Evolutionary conservation across 2,888 invertebrate species (phyloP).

Genomic region (Tetramorium bicarinatum): DNA sequence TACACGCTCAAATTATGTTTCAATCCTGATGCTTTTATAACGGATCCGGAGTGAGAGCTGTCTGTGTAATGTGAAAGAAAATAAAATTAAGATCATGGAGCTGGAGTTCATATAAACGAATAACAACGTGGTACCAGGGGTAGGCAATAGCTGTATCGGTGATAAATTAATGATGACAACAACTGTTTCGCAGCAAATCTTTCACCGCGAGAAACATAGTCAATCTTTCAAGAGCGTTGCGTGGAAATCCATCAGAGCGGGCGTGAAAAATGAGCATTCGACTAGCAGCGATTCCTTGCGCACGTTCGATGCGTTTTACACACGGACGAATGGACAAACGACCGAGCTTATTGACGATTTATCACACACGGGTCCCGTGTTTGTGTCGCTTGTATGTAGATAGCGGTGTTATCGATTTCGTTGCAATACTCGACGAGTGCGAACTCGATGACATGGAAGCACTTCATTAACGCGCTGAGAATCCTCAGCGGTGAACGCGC

Average conservation of each 20-base stretch:
- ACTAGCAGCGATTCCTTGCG: constrained; percentile 30
- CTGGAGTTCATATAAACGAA: neutral
- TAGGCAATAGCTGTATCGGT: neutral
- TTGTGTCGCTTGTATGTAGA: constrained; percentile 17
- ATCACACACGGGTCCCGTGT: constrained; percentile 21
- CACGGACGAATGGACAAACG: constrained; percentile 35
- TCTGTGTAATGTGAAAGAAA: neutral
- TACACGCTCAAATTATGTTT: constrained; percentile 29
- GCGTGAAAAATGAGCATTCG: constrained; percentile 42
- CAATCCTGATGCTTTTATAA: neutral
- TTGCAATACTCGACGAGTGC: constrained; percentile 4
- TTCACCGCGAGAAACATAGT: constrained; percentile 21
- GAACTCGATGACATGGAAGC: constrained; percentile 23
- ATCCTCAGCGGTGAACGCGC: constrained; percentile 24
- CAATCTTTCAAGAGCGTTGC: constrained; percentile 29
- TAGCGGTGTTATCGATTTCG: constrained; percentile 30
- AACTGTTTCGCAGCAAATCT: constrained; percentile 24
- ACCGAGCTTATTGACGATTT: constrained; percentile 39
- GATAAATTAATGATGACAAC: constrained; percentile 50
- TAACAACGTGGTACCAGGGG: neutral
- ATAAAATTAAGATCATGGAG: constrained; percentile 22
- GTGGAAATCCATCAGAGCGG: constrained; percentile 28
- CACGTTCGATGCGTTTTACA: constrained; percentile 43
- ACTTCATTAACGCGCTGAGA: constrained; percentile 50
- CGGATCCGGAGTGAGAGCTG: neutral